These are phyloP conservation scores for Megaptera novaeangliae DNA, from an alignment of 2,113 vertebrate species.

Conservation along the genomic window DNA sequence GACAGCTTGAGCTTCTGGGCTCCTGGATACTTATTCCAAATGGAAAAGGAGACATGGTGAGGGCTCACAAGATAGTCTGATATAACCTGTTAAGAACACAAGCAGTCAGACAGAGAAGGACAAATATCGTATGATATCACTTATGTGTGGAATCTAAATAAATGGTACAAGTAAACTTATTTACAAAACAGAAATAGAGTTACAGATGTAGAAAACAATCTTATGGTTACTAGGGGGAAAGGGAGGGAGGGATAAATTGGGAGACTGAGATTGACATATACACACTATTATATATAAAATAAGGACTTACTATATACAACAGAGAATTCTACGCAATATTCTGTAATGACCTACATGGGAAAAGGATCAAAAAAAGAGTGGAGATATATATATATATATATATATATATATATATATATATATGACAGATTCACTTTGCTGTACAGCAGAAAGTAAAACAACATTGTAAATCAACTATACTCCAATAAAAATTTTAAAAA, in stretches of 20 bases:
- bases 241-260: neutral
- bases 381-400: neutral
- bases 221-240: neutral
- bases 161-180: neutral
- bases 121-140: neutral
- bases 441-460: neutral
- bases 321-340: neutral
- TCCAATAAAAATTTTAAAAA: neutral
- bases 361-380: neutral
- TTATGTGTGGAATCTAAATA: neutral
- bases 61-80: neutral
- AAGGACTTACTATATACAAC: neutral
- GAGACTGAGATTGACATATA: neutral
- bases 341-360: neutral
- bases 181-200: neutral
- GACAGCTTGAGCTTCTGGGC: neutral
- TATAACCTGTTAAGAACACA: constrained; percentile 28
- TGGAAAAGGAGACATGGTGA: neutral
- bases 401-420: no score
- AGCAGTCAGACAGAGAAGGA: neutral
- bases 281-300: neutral
- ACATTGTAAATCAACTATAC: neutral
- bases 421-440: neutral
- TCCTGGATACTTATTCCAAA: neutral
- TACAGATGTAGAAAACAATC: neutral